Conservation (phyloP, 2,797 vertebrate genomes). For the Chelmon rostratus region DNA sequence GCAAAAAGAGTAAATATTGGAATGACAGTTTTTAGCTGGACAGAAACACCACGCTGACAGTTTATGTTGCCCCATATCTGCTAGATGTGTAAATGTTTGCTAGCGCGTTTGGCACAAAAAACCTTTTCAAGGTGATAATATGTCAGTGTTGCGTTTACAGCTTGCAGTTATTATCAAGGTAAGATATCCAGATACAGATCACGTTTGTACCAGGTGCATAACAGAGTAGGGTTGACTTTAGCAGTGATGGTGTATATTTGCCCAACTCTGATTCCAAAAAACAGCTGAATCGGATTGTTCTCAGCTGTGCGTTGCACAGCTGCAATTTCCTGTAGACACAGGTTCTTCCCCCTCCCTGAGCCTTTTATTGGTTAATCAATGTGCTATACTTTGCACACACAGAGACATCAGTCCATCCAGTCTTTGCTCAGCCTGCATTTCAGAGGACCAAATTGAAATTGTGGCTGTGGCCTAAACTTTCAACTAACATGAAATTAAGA, state of each 20-base stretch:
- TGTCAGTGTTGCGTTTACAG: neutral
- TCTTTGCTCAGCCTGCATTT: slow-evolving; percentile 19
- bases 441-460: slow-evolving; percentile 10
- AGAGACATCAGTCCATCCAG: slow-evolving; percentile 16
- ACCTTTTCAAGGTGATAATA: neutral
- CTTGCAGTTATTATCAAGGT: no score
- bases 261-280: neutral
- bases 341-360: slow-evolving; percentile 17
- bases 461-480: slow-evolving; percentile 15
- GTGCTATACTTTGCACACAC: slow-evolving; percentile 32
- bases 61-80: neutral
- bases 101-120: neutral
- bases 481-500: slow-evolving; percentile 50
- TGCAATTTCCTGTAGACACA: slow-evolving; percentile 23
- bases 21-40: neutral
- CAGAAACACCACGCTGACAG: neutral
- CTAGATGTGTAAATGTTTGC: neutral
- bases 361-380: slow-evolving; percentile 54
- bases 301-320: slow-evolving; percentile 11
- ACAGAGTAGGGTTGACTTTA: no score
- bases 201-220: no score
- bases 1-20: neutral
- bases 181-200: no score
- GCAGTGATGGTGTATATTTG: neutral
- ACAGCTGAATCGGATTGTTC: slow-evolving; percentile 4